Conservation (phyloP, 2,888 invertebrate species). For the Beris chalybata region DNA sequence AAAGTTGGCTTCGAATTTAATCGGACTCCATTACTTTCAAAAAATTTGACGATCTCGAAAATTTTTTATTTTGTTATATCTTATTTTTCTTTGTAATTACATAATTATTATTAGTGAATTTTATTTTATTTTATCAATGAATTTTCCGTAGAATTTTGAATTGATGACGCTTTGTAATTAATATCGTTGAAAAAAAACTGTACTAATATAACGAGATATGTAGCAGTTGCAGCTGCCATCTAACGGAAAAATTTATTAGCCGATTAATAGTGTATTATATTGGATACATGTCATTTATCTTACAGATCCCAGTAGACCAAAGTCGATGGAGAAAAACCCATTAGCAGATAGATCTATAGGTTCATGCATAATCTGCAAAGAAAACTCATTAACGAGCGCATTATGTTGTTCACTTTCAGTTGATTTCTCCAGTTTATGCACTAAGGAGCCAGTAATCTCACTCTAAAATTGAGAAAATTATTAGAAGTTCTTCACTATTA, state of each 20-base stretch:
- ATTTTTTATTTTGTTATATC: too few relatives aligned
- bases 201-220: constrained; percentile 52
- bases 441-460: constrained; percentile 50
- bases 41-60: too few relatives aligned
- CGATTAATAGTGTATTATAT: background rate
- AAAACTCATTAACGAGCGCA: constrained; percentile 51
- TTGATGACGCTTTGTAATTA: constrained; percentile 2
- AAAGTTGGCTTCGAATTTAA: too few relatives aligned
- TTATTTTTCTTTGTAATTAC: too few relatives aligned
- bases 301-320: constrained; percentile 51
- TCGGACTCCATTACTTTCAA: too few relatives aligned
- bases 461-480: constrained; percentile 44
- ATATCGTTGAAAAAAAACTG: constrained; percentile 52
- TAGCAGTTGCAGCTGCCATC: constrained; percentile 52
- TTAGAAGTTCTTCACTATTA: background rate
- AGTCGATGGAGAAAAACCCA: constrained; percentile 52
- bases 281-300: constrained; percentile 36
- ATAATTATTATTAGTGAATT: too few relatives aligned
- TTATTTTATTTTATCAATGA: too few relatives aligned
- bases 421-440: constrained; percentile 50
- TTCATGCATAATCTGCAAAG: constrained; percentile 53
- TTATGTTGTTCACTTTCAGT: constrained; percentile 51
- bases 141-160: background rate
- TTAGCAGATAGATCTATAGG: constrained; percentile 52
- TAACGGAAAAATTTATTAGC: constrained; percentile 37